Conservation (phyloP, 2,113 vertebrate genomes). For the Corythoichthys intestinalis region DNA sequence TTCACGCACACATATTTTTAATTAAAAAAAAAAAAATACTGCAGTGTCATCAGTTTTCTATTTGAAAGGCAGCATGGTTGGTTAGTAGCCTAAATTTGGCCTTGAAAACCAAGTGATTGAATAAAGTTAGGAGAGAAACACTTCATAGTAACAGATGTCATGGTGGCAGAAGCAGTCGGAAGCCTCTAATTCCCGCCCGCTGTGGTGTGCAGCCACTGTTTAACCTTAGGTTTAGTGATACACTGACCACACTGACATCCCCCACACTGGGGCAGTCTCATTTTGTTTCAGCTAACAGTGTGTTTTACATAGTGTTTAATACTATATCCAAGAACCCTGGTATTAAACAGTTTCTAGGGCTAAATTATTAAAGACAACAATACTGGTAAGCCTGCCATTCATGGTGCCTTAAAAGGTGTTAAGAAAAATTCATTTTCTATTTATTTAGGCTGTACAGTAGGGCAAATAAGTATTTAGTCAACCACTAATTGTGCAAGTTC, state of each 20-base stretch:
- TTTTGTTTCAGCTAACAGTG: constrained; percentile 14
- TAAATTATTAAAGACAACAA: too few relatives aligned
- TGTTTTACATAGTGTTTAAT: not conserved
- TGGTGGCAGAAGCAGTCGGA: constrained; percentile 27
- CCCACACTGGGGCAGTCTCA: constrained; percentile 32
- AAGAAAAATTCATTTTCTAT: too few relatives aligned
- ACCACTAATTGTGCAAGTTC: too few relatives aligned
- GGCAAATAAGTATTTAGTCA: too few relatives aligned
- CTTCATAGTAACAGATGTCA: constrained; percentile 30
- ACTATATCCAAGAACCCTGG: not conserved
- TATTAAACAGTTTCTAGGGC: not conserved
- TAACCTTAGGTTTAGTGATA: constrained; percentile 48
- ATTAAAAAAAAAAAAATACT: constrained; percentile 4
- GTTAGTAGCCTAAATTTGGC: constrained; percentile 8
- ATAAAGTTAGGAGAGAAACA: constrained; percentile 37
- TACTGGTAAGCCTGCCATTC: too few relatives aligned
- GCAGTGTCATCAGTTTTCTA: constrained; percentile 23
- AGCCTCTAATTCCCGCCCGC: constrained; percentile 46
- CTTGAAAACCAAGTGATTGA: constrained; percentile 10
- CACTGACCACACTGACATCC: constrained; percentile 59
- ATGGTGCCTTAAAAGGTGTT: too few relatives aligned
- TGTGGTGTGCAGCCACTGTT: constrained; percentile 35
- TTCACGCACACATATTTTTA: too few relatives aligned
- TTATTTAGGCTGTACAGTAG: too few relatives aligned
- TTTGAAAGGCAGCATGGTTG: not conserved